phyloP scores from a whole-genome alignment of 2,797 vertebrate species.

The Lagodon rhomboides region DNA sequence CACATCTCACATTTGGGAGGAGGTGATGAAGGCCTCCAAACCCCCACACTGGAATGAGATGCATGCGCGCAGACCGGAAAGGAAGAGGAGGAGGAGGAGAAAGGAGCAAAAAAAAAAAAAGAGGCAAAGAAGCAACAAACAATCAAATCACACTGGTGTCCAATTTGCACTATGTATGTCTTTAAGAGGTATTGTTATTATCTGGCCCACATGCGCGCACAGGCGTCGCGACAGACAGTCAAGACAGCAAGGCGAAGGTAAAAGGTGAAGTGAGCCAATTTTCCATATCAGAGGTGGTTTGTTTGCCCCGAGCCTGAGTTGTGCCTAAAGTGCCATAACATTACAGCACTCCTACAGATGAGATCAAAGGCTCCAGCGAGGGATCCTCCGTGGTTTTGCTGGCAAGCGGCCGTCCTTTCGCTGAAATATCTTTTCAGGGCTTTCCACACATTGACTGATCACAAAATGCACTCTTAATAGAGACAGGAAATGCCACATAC shows the following conservation, averaged over 20 bases:
- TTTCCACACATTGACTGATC: constrained; percentile 85
- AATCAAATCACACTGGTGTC: constrained; percentile 57
- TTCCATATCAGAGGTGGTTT: constrained; percentile 84
- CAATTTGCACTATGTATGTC: constrained; percentile 56
- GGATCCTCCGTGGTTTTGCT: constrained; percentile 81
- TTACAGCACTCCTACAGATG: constrained; percentile 86
- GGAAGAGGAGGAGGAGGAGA: constrained; percentile 35
- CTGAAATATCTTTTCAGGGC: constrained; percentile 84
- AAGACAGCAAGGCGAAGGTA: constrained; percentile 74
- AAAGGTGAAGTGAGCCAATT: constrained; percentile 83
- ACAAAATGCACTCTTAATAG: constrained; percentile 85
- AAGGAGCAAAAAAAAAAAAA: constrained; percentile 26
- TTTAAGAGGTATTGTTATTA: constrained; percentile 72
- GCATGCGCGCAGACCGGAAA: constrained; percentile 38
- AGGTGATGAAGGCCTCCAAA: constrained; percentile 75
- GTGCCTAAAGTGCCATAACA: constrained; percentile 85
- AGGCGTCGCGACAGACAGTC: constrained; percentile 53
- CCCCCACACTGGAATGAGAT: constrained; percentile 64
- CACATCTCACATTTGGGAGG: constrained; percentile 75
- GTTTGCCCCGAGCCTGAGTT: constrained; percentile 83
- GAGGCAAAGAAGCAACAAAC: constrained; percentile 35
- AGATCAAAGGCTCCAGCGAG: constrained; percentile 85
- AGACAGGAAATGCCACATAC: constrained; percentile 87
- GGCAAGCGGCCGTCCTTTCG: constrained; percentile 79
- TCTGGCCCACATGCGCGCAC: constrained; percentile 59